Evolutionary conservation across 2,113 vertebrate genomes (phyloP), one percentile per base, ranked within the genome.

Genomic region (Addax nasomaculatus): DNA sequence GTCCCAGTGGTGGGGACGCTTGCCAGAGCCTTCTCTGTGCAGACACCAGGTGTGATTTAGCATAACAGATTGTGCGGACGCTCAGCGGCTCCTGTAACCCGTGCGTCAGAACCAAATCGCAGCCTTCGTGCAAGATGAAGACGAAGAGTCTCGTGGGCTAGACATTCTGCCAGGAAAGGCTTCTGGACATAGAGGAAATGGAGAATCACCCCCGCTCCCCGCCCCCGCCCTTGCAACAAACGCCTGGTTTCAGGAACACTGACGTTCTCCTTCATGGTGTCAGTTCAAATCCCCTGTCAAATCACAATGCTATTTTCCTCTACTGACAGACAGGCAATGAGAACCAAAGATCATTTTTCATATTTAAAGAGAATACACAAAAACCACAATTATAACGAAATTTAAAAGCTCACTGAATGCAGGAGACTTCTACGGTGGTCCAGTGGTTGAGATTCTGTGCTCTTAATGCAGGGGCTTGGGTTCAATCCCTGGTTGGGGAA

Each of bases 41-140:
- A 88, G 97, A 98, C 98, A 98, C 98, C 98, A 98, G 99, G 98
- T 98, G 98, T 98, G 98, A 98, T 97, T 98, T 97, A 97, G 98
- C 98, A 89, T 96, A 98, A 98, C 98, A 98, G 98, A 98, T 84
- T 98, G 98, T 98, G 98, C 7, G 98, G 98, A 98, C 90, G 90
- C 98, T 98, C 98, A 94, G 97, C 51, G 89, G 98, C 98, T 98
- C 97, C 98, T 96, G 92, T 97, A 98, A 98, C 94, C 83, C 51
- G 23, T 55, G 92, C 92, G 88, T 98, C 97, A 97, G 96, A 98
- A 98, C 96, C 96, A 98, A 98, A 98, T 58, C 39, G 92, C 97
- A 97, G 98, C 97, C 93, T 97, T 88, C 83, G 51, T 96, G 93
- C 64, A 96, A 97, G 98, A 97, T 47, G 85, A 97, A 98, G 98